phyloP scores from a whole-genome alignment of 2,797 vertebrate genomes.

The Gymnoscopelus braueri region DNA sequence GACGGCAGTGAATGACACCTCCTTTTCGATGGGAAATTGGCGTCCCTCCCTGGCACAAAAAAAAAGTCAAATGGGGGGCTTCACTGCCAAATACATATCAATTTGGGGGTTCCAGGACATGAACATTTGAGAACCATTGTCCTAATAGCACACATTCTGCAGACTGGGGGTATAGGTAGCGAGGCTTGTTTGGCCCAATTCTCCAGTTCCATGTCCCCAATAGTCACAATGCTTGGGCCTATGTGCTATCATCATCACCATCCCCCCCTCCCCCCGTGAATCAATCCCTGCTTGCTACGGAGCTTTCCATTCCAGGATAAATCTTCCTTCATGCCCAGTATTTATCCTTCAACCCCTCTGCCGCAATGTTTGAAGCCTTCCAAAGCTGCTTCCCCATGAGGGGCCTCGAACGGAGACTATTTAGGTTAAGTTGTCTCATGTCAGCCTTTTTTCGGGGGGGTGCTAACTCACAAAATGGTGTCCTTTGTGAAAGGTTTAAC shows the following conservation, averaged over 20 bases:
- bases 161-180: too few relatives aligned
- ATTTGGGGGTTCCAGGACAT: too few relatives aligned
- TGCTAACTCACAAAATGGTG: slow-evolving; percentile 41
- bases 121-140: too few relatives aligned
- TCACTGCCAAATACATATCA: too few relatives aligned
- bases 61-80: too few relatives aligned
- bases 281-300: slow-evolving; percentile 15
- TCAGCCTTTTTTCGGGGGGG: slow-evolving; percentile 49
- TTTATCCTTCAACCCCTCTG: slow-evolving; percentile 48
- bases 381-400: slow-evolving; percentile 49
- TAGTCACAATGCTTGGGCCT: too few relatives aligned
- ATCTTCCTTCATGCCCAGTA: slow-evolving; percentile 27
- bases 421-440: slow-evolving; percentile 58
- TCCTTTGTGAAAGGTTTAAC: slow-evolving; percentile 47
- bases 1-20: too few relatives aligned
- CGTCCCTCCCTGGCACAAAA: too few relatives aligned
- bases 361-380: slow-evolving; percentile 55
- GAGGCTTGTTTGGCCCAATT: too few relatives aligned
- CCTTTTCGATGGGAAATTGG: too few relatives aligned
- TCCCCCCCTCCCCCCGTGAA: slow-evolving; percentile 23
- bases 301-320: slow-evolving; percentile 29
- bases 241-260: not conserved
- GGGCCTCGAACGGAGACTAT: slow-evolving; percentile 42
- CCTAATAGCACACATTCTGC: too few relatives aligned
- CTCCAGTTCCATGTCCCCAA: too few relatives aligned